Base-by-base conservation (phyloP, 2,888 invertebrate species). In the Labia minor region DNA sequence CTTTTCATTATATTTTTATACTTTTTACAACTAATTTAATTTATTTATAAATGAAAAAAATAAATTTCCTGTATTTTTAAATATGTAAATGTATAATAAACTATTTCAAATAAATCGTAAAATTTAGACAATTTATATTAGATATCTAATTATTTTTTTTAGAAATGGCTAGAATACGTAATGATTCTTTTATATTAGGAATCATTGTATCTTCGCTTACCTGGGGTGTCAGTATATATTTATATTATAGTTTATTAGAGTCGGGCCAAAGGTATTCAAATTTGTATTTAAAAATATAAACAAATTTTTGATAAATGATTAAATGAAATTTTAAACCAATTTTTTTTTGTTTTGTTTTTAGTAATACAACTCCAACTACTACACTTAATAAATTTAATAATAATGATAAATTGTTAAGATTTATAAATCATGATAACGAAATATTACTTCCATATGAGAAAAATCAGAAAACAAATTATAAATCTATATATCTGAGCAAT, bases 131-230 rank as follows among this genome's bases (percentile, higher is more conserved):
- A n/a, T n/a, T n/a, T n/a, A n/a, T n/a, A n/a, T n/a, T n/a, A n/a
- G n/a, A n/a, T n/a, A n/a, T n/a, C n/a, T n/a, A n/a, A n/a, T n/a
- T n/a, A n/a, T 21, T 64, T 64, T 11, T 64, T 70, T 70, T 66
- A 69, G 68, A 67, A 71, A 69, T 69, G 69, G 64, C 49, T 2
- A 63, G 18, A 21, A 6, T 67, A 1, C 77, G 76, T 63, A 74
- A 77, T 69, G 73, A 76, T 37, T 88, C 89, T 0, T 90, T 90
- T 75, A 74, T 89, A 37, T 85, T 84, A 76, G 90, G 90, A 20
- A 86, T 89, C 69, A 75, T 87, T 67, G 83, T 88, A 74, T 88
- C 89, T 0, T 89, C 89, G 0, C 75, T 85, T 49, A 89, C 89
- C 67, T 90, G 90, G 90, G 80, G 82, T 61, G 78, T 89, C 64